A percentile compares a stretch with the other conserved stretches of the same genome.
Evolutionary conservation across 2,888 invertebrate species (phyloP).

Genomic region (Oegoconia quadripuncta): DNA sequence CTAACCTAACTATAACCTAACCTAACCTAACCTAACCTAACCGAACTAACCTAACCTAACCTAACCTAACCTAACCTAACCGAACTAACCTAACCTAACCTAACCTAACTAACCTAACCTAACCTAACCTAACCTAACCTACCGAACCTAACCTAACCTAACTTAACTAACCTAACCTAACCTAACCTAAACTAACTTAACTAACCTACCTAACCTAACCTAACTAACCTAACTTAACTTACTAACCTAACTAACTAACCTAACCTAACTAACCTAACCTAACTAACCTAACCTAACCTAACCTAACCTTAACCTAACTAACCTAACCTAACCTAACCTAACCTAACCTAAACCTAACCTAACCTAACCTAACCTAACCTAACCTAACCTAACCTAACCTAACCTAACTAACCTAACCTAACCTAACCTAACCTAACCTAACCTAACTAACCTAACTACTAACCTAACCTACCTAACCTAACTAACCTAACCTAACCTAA

Average conservation of each 20-base stretch:
- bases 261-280: constrained; percentile 21
- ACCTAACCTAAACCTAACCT: constrained; percentile 15
- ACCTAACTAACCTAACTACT: constrained; percentile 24
- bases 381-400: constrained; percentile 15
- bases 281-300: constrained; percentile 20
- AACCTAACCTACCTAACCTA: constrained; percentile 19
- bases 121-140: too few species aligned
- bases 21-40: constrained; percentile 16
- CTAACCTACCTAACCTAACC: constrained; percentile 21
- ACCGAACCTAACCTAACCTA: constrained; percentile 20
- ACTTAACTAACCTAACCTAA: constrained; percentile 19
- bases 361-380: constrained; percentile 16
- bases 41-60: constrained; percentile 15
- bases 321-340: constrained; percentile 21
- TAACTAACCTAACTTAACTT: constrained; percentile 19
- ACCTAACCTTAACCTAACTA: constrained; percentile 24
- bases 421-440: constrained; percentile 23
- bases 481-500: constrained; percentile 26
- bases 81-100: constrained; percentile 12
- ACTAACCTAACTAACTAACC: constrained; percentile 21
- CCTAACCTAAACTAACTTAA: constrained; percentile 22
- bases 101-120: constrained; percentile 14
- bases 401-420: constrained; percentile 13
- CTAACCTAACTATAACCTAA: constrained; percentile 14
- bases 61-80: constrained; percentile 12